Evolutionary conservation across 2,797 vertebrate species (phyloP), one percentile per base, ranked within the genome.

Genomic region (Hydrocynus forskahlii): DNA sequence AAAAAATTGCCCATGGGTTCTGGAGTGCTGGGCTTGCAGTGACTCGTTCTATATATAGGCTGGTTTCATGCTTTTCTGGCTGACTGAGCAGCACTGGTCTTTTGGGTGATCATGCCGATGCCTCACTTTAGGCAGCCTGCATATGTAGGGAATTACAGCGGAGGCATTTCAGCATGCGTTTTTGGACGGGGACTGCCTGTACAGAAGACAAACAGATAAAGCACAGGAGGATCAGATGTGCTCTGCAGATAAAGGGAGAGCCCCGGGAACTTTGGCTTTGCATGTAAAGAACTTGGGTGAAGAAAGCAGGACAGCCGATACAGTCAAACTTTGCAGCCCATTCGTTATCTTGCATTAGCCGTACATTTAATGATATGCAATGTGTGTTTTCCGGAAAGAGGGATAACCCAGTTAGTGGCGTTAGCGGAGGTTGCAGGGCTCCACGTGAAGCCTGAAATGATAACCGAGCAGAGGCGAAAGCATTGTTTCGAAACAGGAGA

Each of bases 1-100:
- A 21, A 80, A 77, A 76, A 79, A 64, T 80, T 67, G 78, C 85
- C 75, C 62, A 54, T n/a, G 45, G 54, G 71, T 84, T 78, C 66
- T 67, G 29, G 38, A 40, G 78, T 19, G 25, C 74, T 82, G 66
- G 69, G 60, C 62, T 83, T 76, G 84, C 81, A 76, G 68, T 86
- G 88, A 85, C 84, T 87, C 78, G 38, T 84, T 88, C 86, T 90
- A 90, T 92, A 89, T 89, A 89, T 88, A 89, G 83, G 54, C 62
- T 73, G 78, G 67, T 88, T 85, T 81, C 81, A 40, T 54, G 67
- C 84, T 86, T 89, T 89, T 86, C 83, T 72, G 74, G 87, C 77
- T 86, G 84, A 87, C 77, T 81, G 71, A 54, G 80, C 75, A 67
- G 79, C 88, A 72, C 66, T 76, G 75, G 40, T 70, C 78, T 78